Conservation (phyloP, 2,113 vertebrate genomes). For the Craseonycteris thonglongyai region DNA sequence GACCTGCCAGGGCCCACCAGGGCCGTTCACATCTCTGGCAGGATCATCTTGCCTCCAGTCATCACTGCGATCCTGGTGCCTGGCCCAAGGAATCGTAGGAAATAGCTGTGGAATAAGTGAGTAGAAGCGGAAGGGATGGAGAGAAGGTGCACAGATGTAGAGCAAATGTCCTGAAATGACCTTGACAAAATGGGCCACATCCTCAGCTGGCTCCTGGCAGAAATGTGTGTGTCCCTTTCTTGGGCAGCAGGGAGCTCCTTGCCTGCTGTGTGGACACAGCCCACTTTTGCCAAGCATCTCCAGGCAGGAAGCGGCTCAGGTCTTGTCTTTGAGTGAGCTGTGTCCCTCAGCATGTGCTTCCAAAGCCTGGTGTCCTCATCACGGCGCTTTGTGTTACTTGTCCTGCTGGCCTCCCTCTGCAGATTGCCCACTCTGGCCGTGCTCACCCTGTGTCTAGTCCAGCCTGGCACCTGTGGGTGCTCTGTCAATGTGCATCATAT, state of each 20-base stretch:
- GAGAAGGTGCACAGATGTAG: not conserved
- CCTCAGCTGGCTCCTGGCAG: not conserved
- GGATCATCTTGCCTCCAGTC: not conserved
- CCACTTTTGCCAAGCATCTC: not conserved
- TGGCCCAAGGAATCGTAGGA: too few species aligned
- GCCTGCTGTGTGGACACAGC: not conserved
- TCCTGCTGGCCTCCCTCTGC: too few species aligned
- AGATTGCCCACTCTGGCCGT: not conserved
- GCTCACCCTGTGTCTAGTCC: not conserved
- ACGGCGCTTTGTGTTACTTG: not conserved
- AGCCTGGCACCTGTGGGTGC: not conserved
- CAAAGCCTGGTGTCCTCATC: not conserved
- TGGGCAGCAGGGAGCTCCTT: not conserved
- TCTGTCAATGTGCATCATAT: not conserved
- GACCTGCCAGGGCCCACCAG: accelerated
- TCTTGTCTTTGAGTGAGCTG: not conserved
- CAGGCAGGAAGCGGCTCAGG: not conserved
- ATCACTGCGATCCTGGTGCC: not conserved
- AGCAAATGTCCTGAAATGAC: not conserved
- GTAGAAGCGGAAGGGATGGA: not conserved
- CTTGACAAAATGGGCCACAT: not conserved
- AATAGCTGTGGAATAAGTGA: not conserved
- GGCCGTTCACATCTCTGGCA: not conserved
- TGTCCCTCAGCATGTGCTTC: not conserved
- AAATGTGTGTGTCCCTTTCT: not conserved